phyloP scores from a whole-genome alignment of 23 tunicate genomes.

The Halocynthia roretzi region DNA sequence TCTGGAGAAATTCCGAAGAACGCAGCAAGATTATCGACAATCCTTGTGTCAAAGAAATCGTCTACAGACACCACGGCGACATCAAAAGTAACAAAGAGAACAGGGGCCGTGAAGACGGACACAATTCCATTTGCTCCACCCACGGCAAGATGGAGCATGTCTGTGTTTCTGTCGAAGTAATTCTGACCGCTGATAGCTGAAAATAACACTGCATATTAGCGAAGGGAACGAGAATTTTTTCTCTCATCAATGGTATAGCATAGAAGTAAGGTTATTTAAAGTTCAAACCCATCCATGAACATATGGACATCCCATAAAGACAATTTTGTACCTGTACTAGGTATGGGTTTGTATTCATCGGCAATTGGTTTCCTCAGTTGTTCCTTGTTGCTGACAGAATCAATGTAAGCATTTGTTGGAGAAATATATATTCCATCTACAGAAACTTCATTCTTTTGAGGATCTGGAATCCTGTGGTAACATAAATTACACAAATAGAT shows the following conservation, averaged over 20 bases:
- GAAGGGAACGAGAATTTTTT: not conserved
- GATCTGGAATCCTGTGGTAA: slow-evolving; percentile 8
- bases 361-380: no score
- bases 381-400: not conserved
- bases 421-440: not conserved
- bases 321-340: not conserved
- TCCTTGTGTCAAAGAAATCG: slow-evolving; percentile 74
- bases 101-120: slow-evolving; percentile 33
- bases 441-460: slow-evolving; percentile 5
- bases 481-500: no score
- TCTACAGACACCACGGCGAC: slow-evolving; percentile 61
- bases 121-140: slow-evolving; percentile 30
- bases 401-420: not conserved
- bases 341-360: slow-evolving; percentile 4
- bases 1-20: slow-evolving; percentile 48
- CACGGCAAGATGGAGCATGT: slow-evolving; percentile 32
- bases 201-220: not conserved
- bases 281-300: not conserved
- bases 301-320: slow-evolving; percentile 1
- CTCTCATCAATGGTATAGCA: not conserved
- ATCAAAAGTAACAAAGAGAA: slow-evolving; percentile 27
- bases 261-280: not conserved
- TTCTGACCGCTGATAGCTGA: slow-evolving; percentile 53
- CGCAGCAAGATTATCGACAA: slow-evolving; percentile 40
- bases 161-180: slow-evolving; percentile 35